These are phyloP conservation scores for Gavia stellata DNA, from an alignment of 2,113 vertebrate species.

Conservation along the genomic window DNA sequence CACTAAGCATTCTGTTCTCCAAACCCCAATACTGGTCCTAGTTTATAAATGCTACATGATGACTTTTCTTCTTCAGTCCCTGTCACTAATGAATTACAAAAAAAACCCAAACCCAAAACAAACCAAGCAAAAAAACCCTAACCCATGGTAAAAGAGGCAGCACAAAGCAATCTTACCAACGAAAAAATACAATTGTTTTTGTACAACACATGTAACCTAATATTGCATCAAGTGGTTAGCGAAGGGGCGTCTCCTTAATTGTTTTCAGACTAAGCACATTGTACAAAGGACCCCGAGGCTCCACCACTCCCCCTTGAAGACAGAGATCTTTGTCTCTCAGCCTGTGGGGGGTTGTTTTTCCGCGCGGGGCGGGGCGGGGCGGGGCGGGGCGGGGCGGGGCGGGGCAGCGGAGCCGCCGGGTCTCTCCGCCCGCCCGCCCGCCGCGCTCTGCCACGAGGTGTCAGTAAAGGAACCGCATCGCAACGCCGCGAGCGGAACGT, in stretches of 20 bases:
- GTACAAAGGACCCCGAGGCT: not conserved
- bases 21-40: too few species aligned
- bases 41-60: not conserved
- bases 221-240: not conserved
- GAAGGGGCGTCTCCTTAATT: not conserved
- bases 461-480: not conserved
- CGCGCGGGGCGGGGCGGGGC: too few species aligned
- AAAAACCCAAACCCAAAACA: not conserved
- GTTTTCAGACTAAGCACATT: not conserved
- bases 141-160: fast-evolving
- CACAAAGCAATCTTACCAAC: not conserved
- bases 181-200: not conserved
- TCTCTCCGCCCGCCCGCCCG: not conserved
- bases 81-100: not conserved
- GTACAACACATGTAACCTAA: fast-evolving
- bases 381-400: too few species aligned
- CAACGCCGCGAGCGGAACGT: fast-evolving
- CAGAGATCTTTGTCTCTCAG: not conserved
- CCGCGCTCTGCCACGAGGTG: not conserved
- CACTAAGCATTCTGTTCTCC: not conserved
- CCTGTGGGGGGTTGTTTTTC: too few species aligned
- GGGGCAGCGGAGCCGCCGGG: too few species aligned
- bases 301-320: not conserved
- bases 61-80: not conserved
- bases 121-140: not conserved